Evolutionary conservation across 2,797 vertebrate genomes (phyloP).

Genomic region (Morus bassanus): DNA sequence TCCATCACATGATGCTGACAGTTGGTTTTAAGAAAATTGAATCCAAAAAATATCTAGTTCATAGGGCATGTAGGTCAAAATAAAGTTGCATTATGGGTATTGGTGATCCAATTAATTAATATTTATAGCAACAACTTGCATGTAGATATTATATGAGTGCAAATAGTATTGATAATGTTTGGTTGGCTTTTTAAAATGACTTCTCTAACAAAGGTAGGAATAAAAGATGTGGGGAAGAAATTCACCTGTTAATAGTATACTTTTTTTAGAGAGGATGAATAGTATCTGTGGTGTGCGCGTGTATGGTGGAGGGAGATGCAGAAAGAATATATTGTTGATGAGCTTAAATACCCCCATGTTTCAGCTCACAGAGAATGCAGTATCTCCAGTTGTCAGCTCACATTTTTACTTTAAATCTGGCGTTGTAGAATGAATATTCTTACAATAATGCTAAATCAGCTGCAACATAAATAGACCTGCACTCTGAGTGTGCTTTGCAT

Average conservation of each 20-base stretch:
- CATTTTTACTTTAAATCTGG: constrained; percentile 25
- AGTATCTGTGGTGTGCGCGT: not conserved
- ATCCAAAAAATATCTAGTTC: constrained; percentile 82
- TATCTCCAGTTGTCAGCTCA: not conserved
- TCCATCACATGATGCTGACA: constrained; percentile 80
- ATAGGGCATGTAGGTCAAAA: constrained; percentile 79
- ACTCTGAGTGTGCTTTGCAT: constrained; percentile 23
- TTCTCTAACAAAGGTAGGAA: constrained; percentile 32
- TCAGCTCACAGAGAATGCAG: not conserved
- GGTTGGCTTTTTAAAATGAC: constrained; percentile 33
- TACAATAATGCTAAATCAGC: constrained; percentile 36
- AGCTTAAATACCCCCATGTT: not conserved
- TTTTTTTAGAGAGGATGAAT: not conserved
- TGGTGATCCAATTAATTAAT: constrained; percentile 78
- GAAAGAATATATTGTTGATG: not conserved
- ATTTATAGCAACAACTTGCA: constrained; percentile 73
- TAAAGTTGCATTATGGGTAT: constrained; percentile 81
- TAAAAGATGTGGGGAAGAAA: constrained; percentile 27
- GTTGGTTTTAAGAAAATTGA: constrained; percentile 81
- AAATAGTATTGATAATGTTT: constrained; percentile 67
- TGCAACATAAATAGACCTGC: constrained; percentile 28
- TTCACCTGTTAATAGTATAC: constrained; percentile 19
- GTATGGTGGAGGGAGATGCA: not conserved
- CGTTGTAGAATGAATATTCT: not conserved
- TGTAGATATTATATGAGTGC: constrained; percentile 69